These are phyloP conservation scores for Papilio dardanus DNA, from an alignment of 1,140 invertebrate species.

Conservation along the genomic window DNA sequence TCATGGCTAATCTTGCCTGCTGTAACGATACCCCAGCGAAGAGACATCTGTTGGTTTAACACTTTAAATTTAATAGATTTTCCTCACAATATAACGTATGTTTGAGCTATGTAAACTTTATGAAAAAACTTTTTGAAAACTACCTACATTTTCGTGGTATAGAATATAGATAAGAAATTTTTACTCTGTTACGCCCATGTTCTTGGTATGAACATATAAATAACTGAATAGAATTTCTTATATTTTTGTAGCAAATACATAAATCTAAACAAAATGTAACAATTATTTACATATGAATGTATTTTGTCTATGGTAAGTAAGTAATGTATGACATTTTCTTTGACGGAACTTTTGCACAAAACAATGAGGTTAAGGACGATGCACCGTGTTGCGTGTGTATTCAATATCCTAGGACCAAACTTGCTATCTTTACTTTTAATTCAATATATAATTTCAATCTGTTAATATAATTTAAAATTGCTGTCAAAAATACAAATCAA, in stretches of 20 bases:
- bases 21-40: slow-evolving; percentile 73
- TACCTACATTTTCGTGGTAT: neutral
- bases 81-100: neutral
- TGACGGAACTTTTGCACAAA: neutral
- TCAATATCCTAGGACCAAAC: neutral
- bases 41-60: slow-evolving; percentile 60
- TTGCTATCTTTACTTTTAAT: neutral
- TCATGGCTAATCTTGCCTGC: slow-evolving; percentile 69
- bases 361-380: neutral
- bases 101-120: too few species aligned
- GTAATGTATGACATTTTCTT: neutral
- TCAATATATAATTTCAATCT: neutral
- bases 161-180: too few species aligned
- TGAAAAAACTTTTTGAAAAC: too few species aligned
- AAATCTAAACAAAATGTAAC: too few species aligned
- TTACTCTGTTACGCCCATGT: neutral
- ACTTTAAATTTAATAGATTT: neutral
- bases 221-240: too few species aligned
- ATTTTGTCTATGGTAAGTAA: slow-evolving; percentile 8
- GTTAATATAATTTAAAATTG: neutral
- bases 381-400: neutral
- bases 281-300: too few species aligned
- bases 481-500: neutral
- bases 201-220: too few species aligned
- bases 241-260: too few species aligned